phyloP scores from a whole-genome alignment of 2,797 vertebrate species.

The Eupleurogrammus muticus region DNA sequence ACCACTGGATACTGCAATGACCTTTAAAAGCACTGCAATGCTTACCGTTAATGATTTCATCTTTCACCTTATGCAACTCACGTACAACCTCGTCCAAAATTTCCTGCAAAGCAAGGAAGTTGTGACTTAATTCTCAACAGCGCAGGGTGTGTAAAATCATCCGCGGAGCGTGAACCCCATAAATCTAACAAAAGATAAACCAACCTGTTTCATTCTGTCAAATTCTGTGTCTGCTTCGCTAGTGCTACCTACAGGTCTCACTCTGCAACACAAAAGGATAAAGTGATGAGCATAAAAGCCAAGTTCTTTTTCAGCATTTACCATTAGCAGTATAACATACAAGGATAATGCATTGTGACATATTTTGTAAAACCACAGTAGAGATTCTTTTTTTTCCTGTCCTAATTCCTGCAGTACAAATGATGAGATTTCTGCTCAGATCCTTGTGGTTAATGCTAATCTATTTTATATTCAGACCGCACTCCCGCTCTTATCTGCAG shows the following conservation, averaged over 20 bases:
- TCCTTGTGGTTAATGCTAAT: background rate
- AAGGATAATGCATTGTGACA: background rate
- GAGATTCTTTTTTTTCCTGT: background rate
- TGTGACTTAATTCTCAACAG: conserved; percentile 13
- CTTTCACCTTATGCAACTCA: conserved; percentile 98
- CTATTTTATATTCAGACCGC: conserved; percentile 3
- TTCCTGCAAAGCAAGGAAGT: conserved; percentile 86
- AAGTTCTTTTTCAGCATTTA: background rate
- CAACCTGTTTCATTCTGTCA: conserved; percentile 98
- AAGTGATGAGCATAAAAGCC: background rate
- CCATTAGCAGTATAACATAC: background rate
- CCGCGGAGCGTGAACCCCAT: background rate
- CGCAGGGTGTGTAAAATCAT: background rate
- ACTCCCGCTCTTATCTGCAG: conserved; percentile 45
- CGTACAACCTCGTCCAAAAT: conserved; percentile 99
- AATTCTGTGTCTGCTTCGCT: conserved; percentile 95
- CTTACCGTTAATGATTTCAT: conserved; percentile 99
- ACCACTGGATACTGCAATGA: background rate
- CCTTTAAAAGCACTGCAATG: background rate
- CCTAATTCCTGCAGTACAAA: background rate
- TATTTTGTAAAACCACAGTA: conserved; percentile 4
- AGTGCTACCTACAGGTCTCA: conserved; percentile 92
- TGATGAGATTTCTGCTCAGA: background rate
- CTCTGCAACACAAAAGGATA: conserved; percentile 80
- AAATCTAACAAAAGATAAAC: conserved; percentile 23